Percentiles rank a stretch among this genome's conserved stretches.
Evolutionary conservation across 2,797 vertebrate genomes (phyloP).

Genomic region (Ctenosaura bakeri): DNA sequence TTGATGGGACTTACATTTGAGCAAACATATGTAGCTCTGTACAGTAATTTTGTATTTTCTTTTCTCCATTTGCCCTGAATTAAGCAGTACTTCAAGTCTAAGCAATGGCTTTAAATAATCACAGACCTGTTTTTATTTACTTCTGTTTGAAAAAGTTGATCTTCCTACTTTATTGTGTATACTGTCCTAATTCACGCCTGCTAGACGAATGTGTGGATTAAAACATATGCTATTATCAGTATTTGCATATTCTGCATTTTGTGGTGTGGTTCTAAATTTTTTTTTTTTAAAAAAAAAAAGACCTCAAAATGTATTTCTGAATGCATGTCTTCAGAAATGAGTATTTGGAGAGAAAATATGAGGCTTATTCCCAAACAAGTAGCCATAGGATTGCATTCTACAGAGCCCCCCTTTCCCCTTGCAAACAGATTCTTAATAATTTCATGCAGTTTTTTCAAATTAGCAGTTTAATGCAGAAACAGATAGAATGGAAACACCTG

Average conservation of each 20-base stretch:
- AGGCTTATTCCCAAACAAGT: neutral
- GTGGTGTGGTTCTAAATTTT: too few species aligned
- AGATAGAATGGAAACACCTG: neutral
- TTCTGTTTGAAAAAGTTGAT: neutral
- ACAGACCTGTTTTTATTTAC: neutral
- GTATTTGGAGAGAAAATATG: neutral
- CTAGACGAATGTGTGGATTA: neutral
- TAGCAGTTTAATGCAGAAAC: neutral
- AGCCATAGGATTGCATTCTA: neutral
- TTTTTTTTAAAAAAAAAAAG: too few species aligned
- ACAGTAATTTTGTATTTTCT: neutral
- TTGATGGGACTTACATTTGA: neutral
- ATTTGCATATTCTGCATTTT: too few species aligned
- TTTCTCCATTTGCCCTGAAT: neutral
- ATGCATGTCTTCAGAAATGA: neutral
- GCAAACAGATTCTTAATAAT: too few species aligned
- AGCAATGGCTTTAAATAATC: neutral
- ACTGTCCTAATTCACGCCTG: neutral
- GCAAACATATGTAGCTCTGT: neutral
- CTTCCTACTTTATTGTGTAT: neutral
- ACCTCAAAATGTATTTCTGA: too few species aligned
- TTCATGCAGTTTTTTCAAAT: neutral
- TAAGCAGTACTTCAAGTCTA: too few species aligned
- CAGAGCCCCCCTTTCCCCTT: too few species aligned
- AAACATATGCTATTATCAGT: neutral